Evolutionary conservation across 1,140 invertebrate species (phyloP), one percentile per base, ranked within the genome.

Genomic region (Batillaria attramentaria): DNA sequence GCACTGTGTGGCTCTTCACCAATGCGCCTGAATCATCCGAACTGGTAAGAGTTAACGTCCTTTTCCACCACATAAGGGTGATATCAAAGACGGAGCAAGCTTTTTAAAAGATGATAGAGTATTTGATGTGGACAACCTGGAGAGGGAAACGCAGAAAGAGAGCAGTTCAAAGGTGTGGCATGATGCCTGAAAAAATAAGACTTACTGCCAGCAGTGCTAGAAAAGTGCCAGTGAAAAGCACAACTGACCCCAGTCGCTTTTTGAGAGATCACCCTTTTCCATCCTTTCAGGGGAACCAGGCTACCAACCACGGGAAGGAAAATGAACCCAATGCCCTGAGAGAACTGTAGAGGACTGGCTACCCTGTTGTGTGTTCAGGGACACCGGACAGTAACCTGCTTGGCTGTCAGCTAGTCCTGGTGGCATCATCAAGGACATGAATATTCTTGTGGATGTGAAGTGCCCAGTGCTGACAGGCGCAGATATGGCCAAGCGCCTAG

Each of bases 371-470:
- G 5, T 13, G 31, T 13, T 20, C 20, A 42, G 70, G 70, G 6
- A 72, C 46, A 1, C 20, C 46, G 18, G 39, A 46, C 18, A 46
- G 18, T 72, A 42, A 24, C 18, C 39, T 46, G 24, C 31, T 10
- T 72, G 70, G 70, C 70, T 72, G 18, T 72, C 70, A 1, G 70
- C 70, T n/a, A 72, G 70, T 31, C 70, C 70, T 72, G 70, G 46
- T 46, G 70, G 70, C n/a, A 39, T 72, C 16, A 69, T 35, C 0
- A 35, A 31, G 1, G n/a, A 37, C n/a, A 35, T 18, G 1, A n/a
- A n/a, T n/a, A 16, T 16, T n/a, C n/a, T 69, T 35, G 39, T 69
- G 33, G 66, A 69, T 13, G 66, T 69, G 39, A 69, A 69, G 8
- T 5, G 66, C n/a, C 66, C 39, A 39, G 6, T 69, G 33, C 16